phyloP scores from a whole-genome alignment of 2,113 vertebrate species.

The Tor tambroides region DNA sequence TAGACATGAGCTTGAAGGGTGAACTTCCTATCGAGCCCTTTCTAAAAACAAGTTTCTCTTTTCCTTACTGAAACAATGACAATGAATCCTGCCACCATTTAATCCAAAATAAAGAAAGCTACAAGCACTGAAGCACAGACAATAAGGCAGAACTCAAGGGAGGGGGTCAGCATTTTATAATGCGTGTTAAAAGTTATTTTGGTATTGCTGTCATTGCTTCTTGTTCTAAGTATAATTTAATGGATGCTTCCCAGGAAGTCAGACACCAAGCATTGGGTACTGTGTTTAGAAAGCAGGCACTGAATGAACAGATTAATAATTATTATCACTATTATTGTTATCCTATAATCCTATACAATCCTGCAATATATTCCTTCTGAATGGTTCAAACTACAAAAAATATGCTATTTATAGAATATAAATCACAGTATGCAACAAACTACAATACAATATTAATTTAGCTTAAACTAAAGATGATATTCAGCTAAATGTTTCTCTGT shows the following conservation, averaged over 20 bases:
- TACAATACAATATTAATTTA: no score
- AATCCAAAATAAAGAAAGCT: conserved; percentile 11
- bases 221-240: conserved; percentile 45
- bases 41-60: conserved; percentile 41
- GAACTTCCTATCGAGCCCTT: conserved; percentile 47
- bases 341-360: background rate
- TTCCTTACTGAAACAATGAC: conserved; percentile 37
- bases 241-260: background rate
- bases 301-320: background rate
- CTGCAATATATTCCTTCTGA: background rate
- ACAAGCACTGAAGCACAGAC: conserved; percentile 15
- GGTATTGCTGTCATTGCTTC: background rate
- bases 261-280: background rate
- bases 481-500: background rate
- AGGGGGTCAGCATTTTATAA: conserved; percentile 28
- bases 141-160: conserved; percentile 34
- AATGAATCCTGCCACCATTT: background rate
- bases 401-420: background rate
- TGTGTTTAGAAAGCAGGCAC: background rate
- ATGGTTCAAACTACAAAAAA: background rate
- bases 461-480: no score
- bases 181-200: conserved; percentile 35
- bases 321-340: background rate
- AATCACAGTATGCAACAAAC: background rate
- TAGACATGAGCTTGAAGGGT: conserved; percentile 26